phyloP scores from a whole-genome alignment of 2,888 invertebrate genomes.

The Phania funesta region DNA sequence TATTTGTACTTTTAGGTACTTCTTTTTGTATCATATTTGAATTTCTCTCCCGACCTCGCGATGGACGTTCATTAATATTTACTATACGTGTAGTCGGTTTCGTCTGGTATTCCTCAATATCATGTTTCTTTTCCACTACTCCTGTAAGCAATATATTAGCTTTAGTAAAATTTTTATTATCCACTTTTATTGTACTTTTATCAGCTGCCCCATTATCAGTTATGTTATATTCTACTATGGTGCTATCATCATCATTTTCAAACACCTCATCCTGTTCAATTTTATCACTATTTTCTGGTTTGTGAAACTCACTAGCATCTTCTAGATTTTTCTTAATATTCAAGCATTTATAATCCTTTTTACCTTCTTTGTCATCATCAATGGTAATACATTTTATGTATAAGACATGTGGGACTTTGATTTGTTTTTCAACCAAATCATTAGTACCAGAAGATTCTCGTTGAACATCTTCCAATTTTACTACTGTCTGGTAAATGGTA shows the following conservation, averaged over 20 bases:
- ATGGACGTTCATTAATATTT: background rate
- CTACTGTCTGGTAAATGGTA: slow-evolving; percentile 74
- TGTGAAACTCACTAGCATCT: slow-evolving; percentile 30
- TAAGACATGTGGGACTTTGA: slow-evolving; percentile 73
- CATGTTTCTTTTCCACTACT: background rate
- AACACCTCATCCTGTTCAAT: slow-evolving; percentile 44
- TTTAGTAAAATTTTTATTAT: background rate
- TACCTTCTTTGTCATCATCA: background rate
- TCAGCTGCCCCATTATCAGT: slow-evolving; percentile 18
- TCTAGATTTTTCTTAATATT: background rate
- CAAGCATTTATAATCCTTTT: background rate
- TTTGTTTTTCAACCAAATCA: slow-evolving; percentile 65
- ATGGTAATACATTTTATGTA: slow-evolving; percentile 71
- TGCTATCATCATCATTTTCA: slow-evolving; percentile 30
- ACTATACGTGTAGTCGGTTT: background rate
- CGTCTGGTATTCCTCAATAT: background rate
- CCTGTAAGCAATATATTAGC: background rate
- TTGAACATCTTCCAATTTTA: slow-evolving; percentile 52
- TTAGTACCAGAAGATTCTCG: slow-evolving; percentile 59
- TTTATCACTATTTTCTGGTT: slow-evolving; percentile 43
- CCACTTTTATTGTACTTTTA: background rate
- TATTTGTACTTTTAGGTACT: background rate
- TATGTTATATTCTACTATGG: slow-evolving; percentile 55
- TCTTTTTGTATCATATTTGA: background rate
- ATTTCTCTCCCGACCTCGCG: slow-evolving; percentile 3